Percentiles rank a stretch among this genome's conserved stretches.
phyloP scores from a whole-genome alignment of 2,888 invertebrate genomes.

The Atethmia centrago region DNA sequence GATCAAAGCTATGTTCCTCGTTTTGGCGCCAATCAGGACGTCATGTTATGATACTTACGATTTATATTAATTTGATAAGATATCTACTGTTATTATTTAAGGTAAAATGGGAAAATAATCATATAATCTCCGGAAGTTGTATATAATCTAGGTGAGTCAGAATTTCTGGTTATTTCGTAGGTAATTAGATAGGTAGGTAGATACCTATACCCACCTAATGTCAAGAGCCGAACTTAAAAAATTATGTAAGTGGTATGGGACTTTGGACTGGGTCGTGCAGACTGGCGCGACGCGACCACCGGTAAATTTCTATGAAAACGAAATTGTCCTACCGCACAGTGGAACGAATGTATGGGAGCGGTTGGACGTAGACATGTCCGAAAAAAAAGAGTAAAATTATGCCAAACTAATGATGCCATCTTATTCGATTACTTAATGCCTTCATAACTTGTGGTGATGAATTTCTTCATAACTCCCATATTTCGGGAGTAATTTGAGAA shows the following conservation, averaged over 20 bases:
- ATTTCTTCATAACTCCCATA: too few species aligned
- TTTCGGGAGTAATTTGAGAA: too few species aligned
- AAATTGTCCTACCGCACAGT: too few species aligned
- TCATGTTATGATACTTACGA: conserved; percentile 60
- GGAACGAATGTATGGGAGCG: too few species aligned
- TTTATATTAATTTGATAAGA: conserved; percentile 50
- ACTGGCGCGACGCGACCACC: too few species aligned
- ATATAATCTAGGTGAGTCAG: not conserved
- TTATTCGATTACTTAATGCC: too few species aligned
- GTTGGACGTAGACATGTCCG: too few species aligned
- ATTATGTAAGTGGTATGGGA: too few species aligned
- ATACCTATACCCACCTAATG: not conserved
- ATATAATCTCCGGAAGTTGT: conserved; percentile 29
- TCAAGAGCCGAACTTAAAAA: not conserved
- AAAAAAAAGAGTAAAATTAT: too few species aligned
- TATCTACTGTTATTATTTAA: conserved; percentile 15
- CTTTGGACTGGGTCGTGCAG: not conserved
- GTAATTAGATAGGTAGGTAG: not conserved
- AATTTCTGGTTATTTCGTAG: not conserved
- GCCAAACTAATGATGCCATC: too few species aligned
- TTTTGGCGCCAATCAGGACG: conserved; percentile 69
- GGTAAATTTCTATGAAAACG: too few species aligned
- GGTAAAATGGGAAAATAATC: conserved; percentile 21
- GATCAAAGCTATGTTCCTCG: conserved; percentile 78
- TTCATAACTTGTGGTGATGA: too few species aligned